Base-by-base conservation (phyloP, 2,797 vertebrate genomes). In the Graptemys geographica region DNA sequence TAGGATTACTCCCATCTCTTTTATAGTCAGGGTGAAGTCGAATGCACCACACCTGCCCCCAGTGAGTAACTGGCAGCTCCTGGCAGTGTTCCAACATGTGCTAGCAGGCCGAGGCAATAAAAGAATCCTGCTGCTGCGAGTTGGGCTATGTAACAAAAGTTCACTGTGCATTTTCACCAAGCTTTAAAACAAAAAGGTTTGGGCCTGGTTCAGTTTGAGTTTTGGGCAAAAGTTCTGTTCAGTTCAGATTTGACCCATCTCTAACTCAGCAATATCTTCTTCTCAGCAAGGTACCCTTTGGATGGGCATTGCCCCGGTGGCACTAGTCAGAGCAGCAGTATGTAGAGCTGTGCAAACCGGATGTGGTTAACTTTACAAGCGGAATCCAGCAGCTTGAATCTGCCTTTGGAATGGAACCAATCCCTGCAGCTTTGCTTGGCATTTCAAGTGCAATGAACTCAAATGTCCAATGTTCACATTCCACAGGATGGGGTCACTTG, bases 91-190 rank as follows among this genome's bases (percentile, higher is more conserved):
- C 65, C 33, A 37, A 21, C 19, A 5, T 21, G n/a, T 69, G 18
- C 18, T 91, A 81, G 74, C 13, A 89, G 33, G 19, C 53, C 89
- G 44, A 62, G 87, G 69, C 87, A 81, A 93, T 69, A 69, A 69
- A 69, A 69, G 65, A 31, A 16, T 33, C 59, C 59, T 62, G 87
- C 55, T 93, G 86, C 94, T 90, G 91, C 88, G 91, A 37, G 88
- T 18, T 80, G 37, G 94, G 96, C 83, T 86, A 92, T 89, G 90
- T 81, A 93, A 76, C 37, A 84, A 89, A 92, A 90, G 81, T 96
- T 95, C 92, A 91, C 81, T 89, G 85, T 85, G 93, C 83, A 72
- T 96, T 96, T 94, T 62, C 19, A 76, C n/a, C 56, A 62, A 44
- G 86, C 85, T 69, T 69, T 19, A 37, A 69, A 37, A 81, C 23